phyloP scores from a whole-genome alignment of 2,888 invertebrate species.

The Micoletzkya japonica region DNA sequence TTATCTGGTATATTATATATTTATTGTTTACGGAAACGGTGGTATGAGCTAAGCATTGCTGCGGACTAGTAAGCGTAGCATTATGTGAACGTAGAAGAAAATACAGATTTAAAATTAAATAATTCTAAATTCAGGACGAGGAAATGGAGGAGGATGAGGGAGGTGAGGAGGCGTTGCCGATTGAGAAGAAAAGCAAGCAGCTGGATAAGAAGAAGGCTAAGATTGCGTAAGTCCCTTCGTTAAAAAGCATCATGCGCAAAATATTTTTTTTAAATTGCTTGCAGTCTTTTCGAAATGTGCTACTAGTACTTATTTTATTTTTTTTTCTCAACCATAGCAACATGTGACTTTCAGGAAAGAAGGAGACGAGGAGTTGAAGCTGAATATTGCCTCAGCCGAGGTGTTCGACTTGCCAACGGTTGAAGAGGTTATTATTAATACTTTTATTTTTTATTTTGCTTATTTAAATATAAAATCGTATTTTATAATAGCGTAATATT shows the following conservation, averaged over 20 bases:
- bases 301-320: not conserved
- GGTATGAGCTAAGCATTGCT: not conserved
- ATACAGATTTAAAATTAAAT: too few species aligned
- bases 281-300: not conserved
- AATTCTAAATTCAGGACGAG: constrained; percentile 9
- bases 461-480: not conserved
- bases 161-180: constrained; percentile 39
- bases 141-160: constrained; percentile 14
- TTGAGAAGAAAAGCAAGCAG: constrained; percentile 45
- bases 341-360: constrained; percentile 36
- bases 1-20: not conserved
- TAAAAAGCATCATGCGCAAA: too few species aligned
- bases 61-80: too few species aligned
- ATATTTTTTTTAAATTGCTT: not conserved
- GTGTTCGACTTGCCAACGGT: constrained; percentile 50
- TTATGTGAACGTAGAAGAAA: too few species aligned
- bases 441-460: not conserved
- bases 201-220: constrained; percentile 39
- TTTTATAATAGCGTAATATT: not conserved
- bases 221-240: constrained; percentile 31
- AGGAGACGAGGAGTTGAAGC: constrained; percentile 56
- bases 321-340: not conserved
- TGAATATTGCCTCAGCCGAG: constrained; percentile 50
- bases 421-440: constrained; percentile 38
- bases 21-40: not conserved